Conservation (phyloP, 2,113 vertebrate genomes). For the Tragelaphus imberbis region DNA sequence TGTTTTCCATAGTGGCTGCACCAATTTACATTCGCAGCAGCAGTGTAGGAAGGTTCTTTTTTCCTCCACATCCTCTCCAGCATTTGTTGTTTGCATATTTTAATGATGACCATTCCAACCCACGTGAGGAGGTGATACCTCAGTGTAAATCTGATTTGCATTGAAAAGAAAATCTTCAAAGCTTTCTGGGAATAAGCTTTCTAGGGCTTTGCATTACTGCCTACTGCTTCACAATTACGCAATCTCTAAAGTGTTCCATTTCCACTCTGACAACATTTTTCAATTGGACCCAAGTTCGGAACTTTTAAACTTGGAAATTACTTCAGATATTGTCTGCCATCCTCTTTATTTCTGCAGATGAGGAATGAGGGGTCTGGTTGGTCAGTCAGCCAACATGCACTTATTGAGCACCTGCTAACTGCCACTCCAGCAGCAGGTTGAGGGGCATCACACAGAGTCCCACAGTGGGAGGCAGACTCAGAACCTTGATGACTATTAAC, state of each 20-base stretch:
- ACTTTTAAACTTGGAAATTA: neutral
- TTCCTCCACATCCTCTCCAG: neutral
- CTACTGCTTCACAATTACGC: neutral
- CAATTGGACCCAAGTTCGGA: neutral
- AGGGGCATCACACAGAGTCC: neutral
- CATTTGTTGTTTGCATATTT: neutral
- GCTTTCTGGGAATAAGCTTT: neutral
- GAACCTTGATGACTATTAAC: neutral
- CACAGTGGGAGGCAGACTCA: neutral
- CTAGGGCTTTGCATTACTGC: neutral
- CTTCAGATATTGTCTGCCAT: neutral
- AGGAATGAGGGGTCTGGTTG: neutral
- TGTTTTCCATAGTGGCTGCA: neutral
- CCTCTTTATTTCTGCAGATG: neutral
- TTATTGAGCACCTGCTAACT: neutral
- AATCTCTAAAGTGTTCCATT: neutral
- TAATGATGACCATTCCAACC: neutral
- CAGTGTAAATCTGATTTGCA: neutral
- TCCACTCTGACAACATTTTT: neutral
- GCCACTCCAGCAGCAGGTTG: accelerated
- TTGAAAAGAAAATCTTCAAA: neutral
- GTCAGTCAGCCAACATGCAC: neutral
- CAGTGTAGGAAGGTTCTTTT: neutral
- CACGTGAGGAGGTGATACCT: neutral
- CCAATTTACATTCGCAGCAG: neutral